Percentiles rank a stretch among this genome's conserved stretches.
Conservation (phyloP, 2,113 vertebrate genomes). For the Athene cunicularia region DNA sequence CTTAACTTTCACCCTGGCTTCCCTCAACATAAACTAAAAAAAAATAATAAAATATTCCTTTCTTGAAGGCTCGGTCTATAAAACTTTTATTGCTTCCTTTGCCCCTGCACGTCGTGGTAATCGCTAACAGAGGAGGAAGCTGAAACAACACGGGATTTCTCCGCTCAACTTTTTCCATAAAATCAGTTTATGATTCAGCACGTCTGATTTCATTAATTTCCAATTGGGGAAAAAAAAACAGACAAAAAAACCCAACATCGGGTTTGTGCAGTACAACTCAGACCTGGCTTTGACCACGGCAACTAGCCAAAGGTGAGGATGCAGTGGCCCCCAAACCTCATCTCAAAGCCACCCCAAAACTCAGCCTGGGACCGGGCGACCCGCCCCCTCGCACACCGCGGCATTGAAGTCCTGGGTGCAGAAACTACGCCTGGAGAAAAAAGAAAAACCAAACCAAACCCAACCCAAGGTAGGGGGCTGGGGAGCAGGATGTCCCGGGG, state of each 20-base stretch:
- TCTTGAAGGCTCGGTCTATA: slow-evolving; percentile 33
- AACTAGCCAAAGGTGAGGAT: accelerated
- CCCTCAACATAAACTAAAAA: neutral
- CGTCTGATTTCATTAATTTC: neutral
- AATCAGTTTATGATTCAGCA: neutral
- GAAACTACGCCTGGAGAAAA: neutral
- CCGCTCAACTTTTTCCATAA: neutral
- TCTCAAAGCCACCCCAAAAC: neutral
- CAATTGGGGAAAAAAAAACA: neutral
- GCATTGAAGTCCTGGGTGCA: neutral
- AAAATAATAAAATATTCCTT: neutral
- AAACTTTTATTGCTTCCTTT: slow-evolving; percentile 68
- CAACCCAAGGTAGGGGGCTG: neutral
- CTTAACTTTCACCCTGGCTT: neutral
- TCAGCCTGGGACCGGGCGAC: accelerated
- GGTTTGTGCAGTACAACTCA: neutral
- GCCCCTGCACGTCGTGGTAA: neutral
- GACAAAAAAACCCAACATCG: neutral
- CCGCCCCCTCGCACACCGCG: neutral
- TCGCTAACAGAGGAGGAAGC: neutral
- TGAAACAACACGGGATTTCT: neutral
- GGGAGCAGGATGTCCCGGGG: neutral
- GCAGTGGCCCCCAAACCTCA: neutral
- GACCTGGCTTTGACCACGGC: neutral
- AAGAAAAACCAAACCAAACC: neutral